A percentile compares a stretch with the other conserved stretches of the same genome.
Conservation (phyloP, 2,797 vertebrate genomes). For the Esox lucius region DNA sequence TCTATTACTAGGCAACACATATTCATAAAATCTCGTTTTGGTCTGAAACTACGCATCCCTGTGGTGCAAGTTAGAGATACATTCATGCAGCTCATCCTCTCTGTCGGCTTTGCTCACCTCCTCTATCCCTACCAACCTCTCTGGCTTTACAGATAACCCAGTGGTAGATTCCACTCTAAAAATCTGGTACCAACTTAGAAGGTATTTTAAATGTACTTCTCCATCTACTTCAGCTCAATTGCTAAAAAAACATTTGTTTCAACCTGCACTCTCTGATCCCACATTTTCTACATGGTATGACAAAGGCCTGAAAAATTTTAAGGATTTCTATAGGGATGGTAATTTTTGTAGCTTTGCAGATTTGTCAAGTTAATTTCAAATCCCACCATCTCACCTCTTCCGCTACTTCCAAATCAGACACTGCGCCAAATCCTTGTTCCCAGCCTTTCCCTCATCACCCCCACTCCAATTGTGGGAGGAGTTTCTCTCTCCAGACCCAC, state of each 20-base stretch:
- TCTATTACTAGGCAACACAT: background rate
- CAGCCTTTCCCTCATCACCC: background rate
- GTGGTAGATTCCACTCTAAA: background rate
- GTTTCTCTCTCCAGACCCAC: background rate
- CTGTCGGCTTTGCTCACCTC: background rate
- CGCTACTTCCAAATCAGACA: no score
- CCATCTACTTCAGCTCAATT: no score
- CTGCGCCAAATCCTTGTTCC: background rate
- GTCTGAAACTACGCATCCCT: background rate
- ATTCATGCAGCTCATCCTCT: background rate
- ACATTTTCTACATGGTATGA: background rate
- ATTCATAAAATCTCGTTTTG: background rate
- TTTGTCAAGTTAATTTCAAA: background rate
- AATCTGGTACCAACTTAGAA: background rate
- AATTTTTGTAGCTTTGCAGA: background rate
- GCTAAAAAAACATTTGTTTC: background rate
- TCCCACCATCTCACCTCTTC: constrained; percentile 5
- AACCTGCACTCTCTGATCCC: background rate
- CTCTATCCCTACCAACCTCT: background rate
- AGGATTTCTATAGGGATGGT: background rate
- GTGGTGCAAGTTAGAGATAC: background rate
- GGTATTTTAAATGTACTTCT: background rate
- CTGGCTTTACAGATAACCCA: background rate
- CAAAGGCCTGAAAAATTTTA: constrained; percentile 4
- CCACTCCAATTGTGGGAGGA: background rate